Conservation (phyloP, 1,140 invertebrate species). For the Aethina tumida region DNA sequence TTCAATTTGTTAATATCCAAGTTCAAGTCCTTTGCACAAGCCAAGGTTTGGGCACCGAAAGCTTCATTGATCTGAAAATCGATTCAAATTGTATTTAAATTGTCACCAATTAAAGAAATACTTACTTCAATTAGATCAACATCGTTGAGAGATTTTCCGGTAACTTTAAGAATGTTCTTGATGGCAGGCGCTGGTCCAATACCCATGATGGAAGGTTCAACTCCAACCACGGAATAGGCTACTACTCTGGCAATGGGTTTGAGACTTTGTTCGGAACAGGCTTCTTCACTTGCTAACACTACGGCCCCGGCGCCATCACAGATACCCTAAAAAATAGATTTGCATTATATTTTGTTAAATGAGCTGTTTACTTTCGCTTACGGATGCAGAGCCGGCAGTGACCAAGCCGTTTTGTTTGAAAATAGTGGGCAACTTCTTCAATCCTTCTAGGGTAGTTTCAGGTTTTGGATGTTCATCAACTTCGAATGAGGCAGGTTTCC, state of each 20-base stretch:
- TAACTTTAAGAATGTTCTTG: constrained; percentile 59
- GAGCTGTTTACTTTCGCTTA: constrained; percentile 47
- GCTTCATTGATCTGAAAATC: constrained; percentile 86
- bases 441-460: constrained; percentile 71
- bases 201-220: constrained; percentile 79
- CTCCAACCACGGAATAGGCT: constrained; percentile 67
- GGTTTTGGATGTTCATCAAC: constrained; percentile 93
- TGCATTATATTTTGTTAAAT: constrained; percentile 4
- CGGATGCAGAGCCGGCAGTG: constrained; percentile 91
- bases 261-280: constrained; percentile 69
- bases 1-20: constrained; percentile 85
- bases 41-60: constrained; percentile 85
- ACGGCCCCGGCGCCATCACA: constrained; percentile 92
- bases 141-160: constrained; percentile 69
- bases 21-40: constrained; percentile 75
- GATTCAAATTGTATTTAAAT: constrained; percentile 1
- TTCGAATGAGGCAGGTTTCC: constrained; percentile 66
- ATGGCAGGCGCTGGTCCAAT: constrained; percentile 94
- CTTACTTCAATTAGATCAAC: constrained; percentile 88
- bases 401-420: constrained; percentile 96
- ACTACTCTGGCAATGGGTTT: constrained; percentile 68
- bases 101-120: constrained; percentile 8
- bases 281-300: constrained; percentile 83
- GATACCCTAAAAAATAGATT: constrained; percentile 58
- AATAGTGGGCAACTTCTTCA: constrained; percentile 76